Base-by-base conservation (phyloP, 2,888 invertebrate species). In the Oeneis ivallda region DNA sequence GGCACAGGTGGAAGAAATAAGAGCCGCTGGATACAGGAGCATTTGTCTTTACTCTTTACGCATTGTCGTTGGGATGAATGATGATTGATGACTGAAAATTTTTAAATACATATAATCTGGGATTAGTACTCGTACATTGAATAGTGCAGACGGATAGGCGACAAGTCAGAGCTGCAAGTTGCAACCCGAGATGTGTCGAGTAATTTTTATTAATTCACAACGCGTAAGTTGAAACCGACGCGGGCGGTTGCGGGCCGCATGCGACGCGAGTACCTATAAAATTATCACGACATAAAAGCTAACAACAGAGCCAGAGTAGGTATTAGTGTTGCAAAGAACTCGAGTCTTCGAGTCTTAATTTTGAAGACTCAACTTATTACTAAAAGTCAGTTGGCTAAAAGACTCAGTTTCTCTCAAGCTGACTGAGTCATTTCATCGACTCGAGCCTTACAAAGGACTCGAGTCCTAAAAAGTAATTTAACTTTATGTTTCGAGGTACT, bases 141-240 rank as follows among this genome's bases (percentile, higher is more conserved):
- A n/a, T n/a, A n/a, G n/a, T n/a, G 54, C 49, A 68, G 70, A 68
- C 70, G 50, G 54, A 64, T 54, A 64, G 68, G 65, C 63, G 68
- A 66, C 68, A 41, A 63, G 52, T 63, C 62, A 50, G 26, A 26
- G 26, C 26, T 26, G 68, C 49, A 66, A 26, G 26, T 5, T 26
- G 68, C 49, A 66, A 70, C 58, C 39, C 45, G 68, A 70, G 58
- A 70, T 37, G 63, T 66, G 39, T 54, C 26, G 61, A 52, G 65
- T 39, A 64, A 66, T 66, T 71, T 84, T 83, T 82, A 79, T 26
- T 26, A 26, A 85, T 84, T 83, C 85, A 79, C 77, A 72, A 75
- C 77, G 76, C 81, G 81, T 81, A 83, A 85, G 76, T 74, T 73
- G 81, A 85, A 76, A 80, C 81, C 77, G 71, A 68, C 67, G 74